These are phyloP conservation scores for Macrotrachela quadricornifera DNA, from an alignment of 1,140 invertebrate species.

Conservation along the genomic window DNA sequence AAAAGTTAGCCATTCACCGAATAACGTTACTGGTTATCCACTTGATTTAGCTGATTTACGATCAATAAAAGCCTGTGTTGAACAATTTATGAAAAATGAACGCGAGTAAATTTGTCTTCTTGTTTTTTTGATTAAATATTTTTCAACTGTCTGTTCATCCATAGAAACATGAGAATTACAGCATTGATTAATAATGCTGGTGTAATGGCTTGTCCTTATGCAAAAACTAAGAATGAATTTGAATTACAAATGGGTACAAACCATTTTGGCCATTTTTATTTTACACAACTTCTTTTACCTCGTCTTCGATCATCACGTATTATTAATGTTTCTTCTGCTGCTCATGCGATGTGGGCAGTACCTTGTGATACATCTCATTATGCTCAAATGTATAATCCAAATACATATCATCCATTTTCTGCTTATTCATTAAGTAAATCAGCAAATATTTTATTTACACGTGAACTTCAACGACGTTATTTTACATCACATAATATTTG, in stretches of 20 bases:
- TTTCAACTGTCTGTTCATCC: too few relatives aligned
- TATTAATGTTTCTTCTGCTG: too few relatives aligned
- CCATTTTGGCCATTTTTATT: conserved; percentile 59
- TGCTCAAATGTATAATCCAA: conserved; percentile 13
- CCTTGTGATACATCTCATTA: conserved; percentile 31
- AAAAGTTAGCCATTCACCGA: too few relatives aligned
- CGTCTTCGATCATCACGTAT: not conserved
- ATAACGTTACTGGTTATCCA: too few relatives aligned
- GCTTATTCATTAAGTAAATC: conserved; percentile 41
- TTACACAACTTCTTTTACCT: conserved; percentile 55
- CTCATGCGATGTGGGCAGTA: too few relatives aligned
- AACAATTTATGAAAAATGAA: conserved; percentile 27
- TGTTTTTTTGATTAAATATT: too few relatives aligned
- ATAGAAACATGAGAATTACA: not conserved
- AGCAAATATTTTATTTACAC: conserved; percentile 30
- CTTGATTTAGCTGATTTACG: conserved; percentile 49
- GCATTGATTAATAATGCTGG: conserved; percentile 15
- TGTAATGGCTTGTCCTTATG: conserved; percentile 22
- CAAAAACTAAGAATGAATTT: conserved; percentile 48
- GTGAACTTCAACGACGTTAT: conserved; percentile 16
- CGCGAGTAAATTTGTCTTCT: conserved; percentile 16
- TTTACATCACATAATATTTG: not conserved
- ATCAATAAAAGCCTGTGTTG: conserved; percentile 53
- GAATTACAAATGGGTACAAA: conserved; percentile 63
- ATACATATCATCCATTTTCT: not conserved